Conservation (phyloP, 2,797 vertebrate genomes). For the Anguilla anguilla region DNA sequence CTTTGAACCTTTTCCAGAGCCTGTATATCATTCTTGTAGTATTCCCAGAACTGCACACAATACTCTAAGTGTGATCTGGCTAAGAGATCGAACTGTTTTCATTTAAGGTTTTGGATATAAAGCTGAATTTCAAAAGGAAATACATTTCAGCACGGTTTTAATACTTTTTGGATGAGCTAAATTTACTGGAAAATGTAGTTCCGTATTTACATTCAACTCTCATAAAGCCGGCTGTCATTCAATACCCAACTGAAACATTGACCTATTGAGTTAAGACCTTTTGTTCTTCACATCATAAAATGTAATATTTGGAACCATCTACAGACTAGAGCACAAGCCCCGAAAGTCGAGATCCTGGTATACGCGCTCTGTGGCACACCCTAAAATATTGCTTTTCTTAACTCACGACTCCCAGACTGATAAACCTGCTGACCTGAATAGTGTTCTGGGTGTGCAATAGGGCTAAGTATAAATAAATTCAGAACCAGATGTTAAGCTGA, state of each 20-base stretch:
- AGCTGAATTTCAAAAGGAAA: too few relatives aligned
- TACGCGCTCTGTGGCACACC: background rate
- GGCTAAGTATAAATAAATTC: background rate
- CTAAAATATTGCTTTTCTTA: background rate
- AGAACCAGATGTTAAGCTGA: background rate
- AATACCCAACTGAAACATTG: background rate
- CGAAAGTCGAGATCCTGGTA: background rate
- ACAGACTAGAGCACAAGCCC: background rate
- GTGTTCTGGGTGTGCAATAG: background rate
- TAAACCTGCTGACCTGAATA: background rate
- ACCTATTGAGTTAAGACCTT: background rate
- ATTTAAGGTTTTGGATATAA: too few relatives aligned
- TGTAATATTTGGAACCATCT: background rate
- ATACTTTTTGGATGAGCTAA: background rate
- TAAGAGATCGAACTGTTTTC: too few relatives aligned
- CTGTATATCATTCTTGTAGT: too few relatives aligned
- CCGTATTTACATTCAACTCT: background rate
- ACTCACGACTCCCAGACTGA: background rate
- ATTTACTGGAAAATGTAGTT: background rate
- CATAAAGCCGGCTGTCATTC: background rate
- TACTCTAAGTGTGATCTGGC: too few relatives aligned
- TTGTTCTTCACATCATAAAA: background rate
- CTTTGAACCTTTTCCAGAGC: too few relatives aligned
- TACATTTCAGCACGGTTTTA: background rate
- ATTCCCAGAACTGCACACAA: too few relatives aligned